Percentiles rank a stretch among this genome's conserved stretches.
These are phyloP conservation scores for Echinops telfairi DNA, from an alignment of 2,113 vertebrate genomes.

Conservation along the genomic window DNA sequence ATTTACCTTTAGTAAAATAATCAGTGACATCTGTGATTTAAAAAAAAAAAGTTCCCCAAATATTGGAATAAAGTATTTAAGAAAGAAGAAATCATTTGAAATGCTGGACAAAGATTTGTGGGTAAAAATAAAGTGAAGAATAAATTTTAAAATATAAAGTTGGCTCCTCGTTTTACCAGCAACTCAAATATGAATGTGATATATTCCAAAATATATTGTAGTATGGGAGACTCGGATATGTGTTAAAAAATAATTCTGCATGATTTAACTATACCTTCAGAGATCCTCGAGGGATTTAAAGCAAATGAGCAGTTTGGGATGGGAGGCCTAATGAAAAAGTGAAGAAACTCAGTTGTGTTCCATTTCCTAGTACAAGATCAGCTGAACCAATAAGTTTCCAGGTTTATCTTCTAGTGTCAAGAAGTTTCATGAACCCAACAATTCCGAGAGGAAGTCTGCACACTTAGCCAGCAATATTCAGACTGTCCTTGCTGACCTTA, in stretches of 20 bases:
- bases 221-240: neutral
- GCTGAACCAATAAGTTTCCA: neutral
- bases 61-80: conserved; percentile 36
- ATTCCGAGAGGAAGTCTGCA: conserved; percentile 26
- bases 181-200: conserved; percentile 29
- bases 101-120: neutral
- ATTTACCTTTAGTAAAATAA: conserved; percentile 51
- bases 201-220: conserved; percentile 32
- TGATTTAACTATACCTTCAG: conserved; percentile 16
- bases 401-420: conserved; percentile 40
- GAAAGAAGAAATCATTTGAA: conserved; percentile 50
- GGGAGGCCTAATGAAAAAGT: neutral
- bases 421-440: conserved; percentile 2
- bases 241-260: conserved; percentile 31
- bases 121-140: conserved; percentile 42
- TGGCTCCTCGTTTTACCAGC: conserved; percentile 35
- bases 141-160: conserved; percentile 38
- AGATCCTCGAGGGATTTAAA: neutral
- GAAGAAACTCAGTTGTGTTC: neutral
- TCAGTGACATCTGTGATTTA: conserved; percentile 32
- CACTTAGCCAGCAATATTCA: neutral
- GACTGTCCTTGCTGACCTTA: conserved; percentile 20
- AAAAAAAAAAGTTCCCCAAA: conserved; percentile 1
- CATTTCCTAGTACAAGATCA: neutral
- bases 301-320: neutral